Base-by-base conservation (phyloP, 2,797 vertebrate species). In the Bufotes viridis region DNA sequence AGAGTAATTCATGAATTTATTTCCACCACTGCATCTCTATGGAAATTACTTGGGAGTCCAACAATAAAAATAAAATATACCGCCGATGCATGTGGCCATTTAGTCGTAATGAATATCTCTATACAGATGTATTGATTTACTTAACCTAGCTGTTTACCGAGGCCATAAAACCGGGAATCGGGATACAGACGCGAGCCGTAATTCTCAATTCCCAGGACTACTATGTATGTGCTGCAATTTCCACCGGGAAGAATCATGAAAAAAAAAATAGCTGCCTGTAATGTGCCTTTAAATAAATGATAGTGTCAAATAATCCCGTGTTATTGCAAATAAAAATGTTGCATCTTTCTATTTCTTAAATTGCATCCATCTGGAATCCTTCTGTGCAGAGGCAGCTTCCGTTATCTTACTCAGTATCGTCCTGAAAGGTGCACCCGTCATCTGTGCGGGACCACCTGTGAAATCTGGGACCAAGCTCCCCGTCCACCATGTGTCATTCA, bases 271-370 rank as follows among this genome's bases (percentile, higher is more conserved):
- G 13, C 58, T 65, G 83, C 42, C 72, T 65, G 58, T 53, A 65
- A 78, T 85, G 83, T 85, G 58, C 34, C 57, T 34, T 70, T 76
- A 85, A 85, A 85, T 76, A 78, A 85, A 76, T 83, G 57, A 83
- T 24, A 53, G 22, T 76, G 70, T 85, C 83, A 78, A 22, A 76
- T 75, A 85, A 58, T 26, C 83, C 57, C 9, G 9, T 76, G 72
- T 78, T 63, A 49, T 12, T 63, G 72, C 57, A 78, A 18, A 75
- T 65, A 85, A 76, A 49, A 26, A n/a, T 75, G 69, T 75, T 69
- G 75, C 14, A 42, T 49, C 34, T 84, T 53, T 85, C 78, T 85
- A 85, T 81, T 81, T 67, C 42, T 67, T 51, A 81, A 67, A 81
- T 67, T 81, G 34, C 49, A 81, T 81, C 51, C 67, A 65, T 81